phyloP scores from a whole-genome alignment of 1,140 invertebrate species.

The Pollicipes pollicipes region DNA sequence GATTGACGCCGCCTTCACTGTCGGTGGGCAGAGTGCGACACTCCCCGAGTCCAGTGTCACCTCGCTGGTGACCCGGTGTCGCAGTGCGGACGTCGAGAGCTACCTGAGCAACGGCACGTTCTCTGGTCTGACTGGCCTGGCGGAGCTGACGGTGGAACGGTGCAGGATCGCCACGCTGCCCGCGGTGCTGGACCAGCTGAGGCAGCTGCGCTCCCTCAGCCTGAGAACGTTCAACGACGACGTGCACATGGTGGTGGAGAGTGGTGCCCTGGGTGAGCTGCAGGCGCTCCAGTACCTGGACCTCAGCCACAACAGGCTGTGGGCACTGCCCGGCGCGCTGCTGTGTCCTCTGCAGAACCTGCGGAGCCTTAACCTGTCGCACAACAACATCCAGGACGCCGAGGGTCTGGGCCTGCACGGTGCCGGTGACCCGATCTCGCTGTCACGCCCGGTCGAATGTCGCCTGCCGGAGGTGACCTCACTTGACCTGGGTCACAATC shows the following conservation, averaged over 20 bases:
- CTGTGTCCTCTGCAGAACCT: conserved; percentile 59
- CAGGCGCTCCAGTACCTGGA: conserved; percentile 36
- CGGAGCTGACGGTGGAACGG: conserved; percentile 50
- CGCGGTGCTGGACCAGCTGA: conserved; percentile 21
- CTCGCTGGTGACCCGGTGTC: neutral
- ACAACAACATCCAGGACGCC: conserved; percentile 52
- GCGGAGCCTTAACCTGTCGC: conserved; percentile 60
- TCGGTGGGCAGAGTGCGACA: no score
- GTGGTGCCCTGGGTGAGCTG: conserved; percentile 13
- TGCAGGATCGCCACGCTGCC: conserved; percentile 36
- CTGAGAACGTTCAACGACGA: conserved; percentile 3
- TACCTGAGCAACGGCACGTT: neutral
- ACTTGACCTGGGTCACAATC: conserved; percentile 59
- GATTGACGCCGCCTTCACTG: neutral
- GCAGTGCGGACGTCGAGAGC: neutral
- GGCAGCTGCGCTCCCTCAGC: conserved; percentile 3
- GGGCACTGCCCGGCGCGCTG: conserved; percentile 58
- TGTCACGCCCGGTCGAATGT: no score
- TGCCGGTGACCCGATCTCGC: no score
- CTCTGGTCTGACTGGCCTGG: neutral
- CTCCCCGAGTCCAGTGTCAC: no score
- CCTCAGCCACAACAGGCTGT: conserved; percentile 72
- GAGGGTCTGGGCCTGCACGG: conserved; percentile 48
- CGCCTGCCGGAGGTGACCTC: conserved; percentile 36
- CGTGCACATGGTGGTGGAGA: conserved; percentile 10